Conservation (phyloP, 2,797 vertebrate species). For the Menidia menidia region DNA sequence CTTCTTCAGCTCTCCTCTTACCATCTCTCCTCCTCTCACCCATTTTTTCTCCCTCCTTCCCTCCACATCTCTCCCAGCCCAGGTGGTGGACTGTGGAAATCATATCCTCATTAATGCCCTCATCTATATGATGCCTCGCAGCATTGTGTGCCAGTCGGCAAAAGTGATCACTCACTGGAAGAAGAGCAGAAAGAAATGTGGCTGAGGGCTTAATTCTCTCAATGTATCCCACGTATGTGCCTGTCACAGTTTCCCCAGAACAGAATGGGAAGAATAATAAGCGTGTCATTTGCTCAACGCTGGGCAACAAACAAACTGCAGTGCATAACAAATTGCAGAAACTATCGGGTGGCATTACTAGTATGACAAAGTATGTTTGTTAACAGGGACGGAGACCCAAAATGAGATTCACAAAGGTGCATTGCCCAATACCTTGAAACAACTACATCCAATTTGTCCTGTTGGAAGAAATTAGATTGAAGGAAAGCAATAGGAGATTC, state of each 20-base stretch:
- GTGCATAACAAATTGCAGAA: constrained; percentile 52
- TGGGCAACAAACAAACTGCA: constrained; percentile 49
- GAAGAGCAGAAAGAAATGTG: constrained; percentile 19
- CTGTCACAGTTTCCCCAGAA: constrained; percentile 50
- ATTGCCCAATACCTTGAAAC: constrained; percentile 21
- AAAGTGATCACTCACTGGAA: constrained; percentile 55
- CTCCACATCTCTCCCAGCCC: constrained; percentile 22
- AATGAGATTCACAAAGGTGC: constrained; percentile 44
- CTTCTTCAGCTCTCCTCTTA: constrained; percentile 36
- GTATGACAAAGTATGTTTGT: constrained; percentile 60
- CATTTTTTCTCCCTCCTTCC: constrained; percentile 15
- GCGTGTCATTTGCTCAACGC: constrained; percentile 45
- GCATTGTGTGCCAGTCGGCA: constrained; percentile 48
- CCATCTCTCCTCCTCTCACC: constrained; percentile 10
- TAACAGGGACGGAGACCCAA: constrained; percentile 32
- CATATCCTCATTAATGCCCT: constrained; percentile 62
- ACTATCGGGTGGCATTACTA: constrained; percentile 53
- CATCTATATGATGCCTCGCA: constrained; percentile 53
- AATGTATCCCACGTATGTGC: constrained; percentile 58
- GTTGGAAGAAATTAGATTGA: constrained; percentile 27
- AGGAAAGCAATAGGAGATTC: constrained; percentile 12
- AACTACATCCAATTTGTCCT: constrained; percentile 27
- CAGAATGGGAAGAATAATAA: constrained; percentile 52
- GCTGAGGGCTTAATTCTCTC: constrained; percentile 44
- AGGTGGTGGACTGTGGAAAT: constrained; percentile 47